These are phyloP conservation scores for Rhopalosiphum padi DNA, from an alignment of 1,140 invertebrate species.

Conservation along the genomic window DNA sequence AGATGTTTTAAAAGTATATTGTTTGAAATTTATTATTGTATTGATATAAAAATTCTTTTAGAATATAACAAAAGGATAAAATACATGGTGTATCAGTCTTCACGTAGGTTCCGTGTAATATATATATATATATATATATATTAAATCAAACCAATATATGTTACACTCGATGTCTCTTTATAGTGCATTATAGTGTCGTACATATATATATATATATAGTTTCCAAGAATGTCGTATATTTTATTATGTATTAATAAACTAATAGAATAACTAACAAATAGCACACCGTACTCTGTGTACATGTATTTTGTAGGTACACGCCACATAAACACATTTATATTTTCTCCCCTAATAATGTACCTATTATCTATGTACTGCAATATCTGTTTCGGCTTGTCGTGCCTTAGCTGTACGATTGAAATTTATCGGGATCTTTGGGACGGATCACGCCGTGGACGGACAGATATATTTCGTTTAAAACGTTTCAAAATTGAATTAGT, in stretches of 20 bases:
- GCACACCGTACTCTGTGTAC: not conserved
- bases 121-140: not conserved
- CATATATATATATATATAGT: not conserved
- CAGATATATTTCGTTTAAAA: not conserved
- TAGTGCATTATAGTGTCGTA: not conserved
- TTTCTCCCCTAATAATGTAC: not conserved
- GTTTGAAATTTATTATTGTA: too few species aligned
- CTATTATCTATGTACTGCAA: not conserved
- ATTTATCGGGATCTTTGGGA: not conserved
- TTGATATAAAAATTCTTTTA: too few species aligned
- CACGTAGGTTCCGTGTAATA: not conserved
- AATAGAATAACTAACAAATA: not conserved
- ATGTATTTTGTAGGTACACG: not conserved
- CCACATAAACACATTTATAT: not conserved
- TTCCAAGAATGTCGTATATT: not conserved
- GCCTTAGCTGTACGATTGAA: not conserved
- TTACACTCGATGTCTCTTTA: not conserved
- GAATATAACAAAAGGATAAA: too few species aligned
- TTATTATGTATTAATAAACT: not conserved
- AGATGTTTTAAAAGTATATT: too few species aligned
- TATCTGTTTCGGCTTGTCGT: not conserved
- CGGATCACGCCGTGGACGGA: not conserved
- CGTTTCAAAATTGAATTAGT: constrained; percentile 45
- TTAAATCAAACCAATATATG: not conserved
- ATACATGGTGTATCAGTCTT: too few species aligned